Evolutionary conservation across 2,113 vertebrate genomes (phyloP), one percentile per base, ranked within the genome.

Genomic region (Rhea americana): DNA sequence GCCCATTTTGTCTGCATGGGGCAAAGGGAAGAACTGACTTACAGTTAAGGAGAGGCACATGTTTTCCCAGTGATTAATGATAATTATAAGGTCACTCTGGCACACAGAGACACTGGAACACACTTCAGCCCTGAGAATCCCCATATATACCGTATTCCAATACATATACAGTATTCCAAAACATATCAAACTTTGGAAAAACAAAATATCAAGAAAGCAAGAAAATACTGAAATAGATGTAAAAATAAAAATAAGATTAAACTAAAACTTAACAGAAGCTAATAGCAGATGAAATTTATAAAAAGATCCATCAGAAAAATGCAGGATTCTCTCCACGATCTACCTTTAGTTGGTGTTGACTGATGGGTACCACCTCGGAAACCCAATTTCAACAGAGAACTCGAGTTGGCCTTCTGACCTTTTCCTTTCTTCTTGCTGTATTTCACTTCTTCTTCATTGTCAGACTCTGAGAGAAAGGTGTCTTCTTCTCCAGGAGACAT

Each of bases 321-420:
- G n/a, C 28, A 92, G 3, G 15, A 5, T 48, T 22, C 0, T 63
- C 11, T 19, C 51, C 20, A 37, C 20, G 41, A 75, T 32, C 21
- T 95, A 98, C 98, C 97, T 96, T 97, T 98, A 70, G 61, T 25
- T 2, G 94, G 79, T 14, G 95, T 62, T 62, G 96, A 91, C 59
- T 96, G 97, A 22, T 71, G 89, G 8, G 82, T 75, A 56, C 89
- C 94, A 5, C 82, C 56, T 43, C 82, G 73, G 9, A 62, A 71
- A n/a, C 28, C 12, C 5, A 56, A 24, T 72, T 80, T 93, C 3
- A n/a, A 6, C 0, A 55, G 50, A 26, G 95, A 37, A 48, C 32
- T 77, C 12, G 66, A 9, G 5, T 0, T 89, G 14, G 82, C 59
- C 48, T 94, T 96, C 8, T 85, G 35, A 8, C 74, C 72, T 76